These are phyloP conservation scores for Turdus rufiventris DNA, from an alignment of 2,113 vertebrate species.

Conservation along the genomic window DNA sequence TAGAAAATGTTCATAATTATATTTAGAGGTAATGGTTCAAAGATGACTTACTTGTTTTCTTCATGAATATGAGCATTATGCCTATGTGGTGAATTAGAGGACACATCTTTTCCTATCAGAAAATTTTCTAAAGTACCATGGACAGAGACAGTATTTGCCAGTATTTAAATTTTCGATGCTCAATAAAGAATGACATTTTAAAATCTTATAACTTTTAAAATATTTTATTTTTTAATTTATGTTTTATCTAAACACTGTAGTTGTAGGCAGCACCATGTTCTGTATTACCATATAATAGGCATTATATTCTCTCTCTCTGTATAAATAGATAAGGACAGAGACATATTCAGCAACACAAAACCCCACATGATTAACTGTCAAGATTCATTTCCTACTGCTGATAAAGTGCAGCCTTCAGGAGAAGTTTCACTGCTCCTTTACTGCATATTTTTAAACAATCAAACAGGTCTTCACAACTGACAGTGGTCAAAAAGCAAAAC, in stretches of 20 bases:
- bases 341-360: background rate
- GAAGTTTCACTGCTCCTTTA: background rate
- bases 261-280: background rate
- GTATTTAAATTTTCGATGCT: background rate
- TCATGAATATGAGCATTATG: background rate
- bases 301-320: background rate
- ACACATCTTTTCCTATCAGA: background rate
- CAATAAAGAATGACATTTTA: background rate
- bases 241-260: background rate
- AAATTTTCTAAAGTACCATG: background rate
- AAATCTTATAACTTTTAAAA: background rate
- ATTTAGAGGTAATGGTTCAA: background rate
- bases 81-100: background rate
- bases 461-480: background rate
- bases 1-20: background rate
- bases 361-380: background rate
- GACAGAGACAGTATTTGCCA: background rate
- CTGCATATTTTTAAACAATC: background rate
- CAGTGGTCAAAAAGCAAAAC: background rate
- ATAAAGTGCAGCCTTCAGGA: background rate
- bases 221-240: slow-evolving; percentile 2
- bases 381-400: background rate
- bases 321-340: background rate
- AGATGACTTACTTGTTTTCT: background rate
- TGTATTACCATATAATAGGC: background rate